Base-by-base conservation (phyloP, 2,888 invertebrate genomes). In the Punctoribates punctum region DNA sequence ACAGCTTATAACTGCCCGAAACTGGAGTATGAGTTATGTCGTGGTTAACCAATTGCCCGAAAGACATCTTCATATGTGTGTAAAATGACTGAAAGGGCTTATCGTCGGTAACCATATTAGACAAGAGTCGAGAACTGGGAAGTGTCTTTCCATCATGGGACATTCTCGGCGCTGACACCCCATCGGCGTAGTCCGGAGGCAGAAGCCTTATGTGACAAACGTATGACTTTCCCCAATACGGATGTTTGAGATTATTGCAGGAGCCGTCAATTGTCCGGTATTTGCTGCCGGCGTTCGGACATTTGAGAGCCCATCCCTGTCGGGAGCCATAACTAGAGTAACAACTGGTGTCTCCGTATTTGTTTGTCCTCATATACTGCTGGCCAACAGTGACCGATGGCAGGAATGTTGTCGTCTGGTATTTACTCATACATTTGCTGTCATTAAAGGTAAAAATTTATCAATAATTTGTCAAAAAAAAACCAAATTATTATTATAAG, bases 61-160 rank as follows among this genome's bases (percentile, higher is more conserved):
- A 95, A 86, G 95, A 95, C 96, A 96, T 96, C 62, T 92, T 88
- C 91, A 96, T 92, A n/a, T 95, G 86, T 0, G 94, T 92, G 84
- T 95, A 95, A 46, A 23, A 72, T 5, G 65, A 9, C 0, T 93
- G 92, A 38, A 77, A 77, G 15, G 79, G 78, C 8, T 74, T 67
- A 38, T 79, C 79, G 5, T 74, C 51, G 83, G 96, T 96, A 74
- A 96, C 91, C 1, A 90, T 89, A 0, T 93, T 91, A 0, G 95
- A 95, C 48, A 96, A 89, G 0, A 90, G 86, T 60, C 96, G 87
- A 0, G 96, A 93, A 38, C 93, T 93, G 0, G 96, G 96, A 27
- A 96, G 85, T 0, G 89, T 88, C 0, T 86, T 85, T 4, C 94
- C 94, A 15, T 27, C 48, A 0, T 76, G 57, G 23, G 75, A 74